These are phyloP conservation scores for Napeogenes sylphis DNA, from an alignment of 2,888 invertebrate species.

Conservation along the genomic window DNA sequence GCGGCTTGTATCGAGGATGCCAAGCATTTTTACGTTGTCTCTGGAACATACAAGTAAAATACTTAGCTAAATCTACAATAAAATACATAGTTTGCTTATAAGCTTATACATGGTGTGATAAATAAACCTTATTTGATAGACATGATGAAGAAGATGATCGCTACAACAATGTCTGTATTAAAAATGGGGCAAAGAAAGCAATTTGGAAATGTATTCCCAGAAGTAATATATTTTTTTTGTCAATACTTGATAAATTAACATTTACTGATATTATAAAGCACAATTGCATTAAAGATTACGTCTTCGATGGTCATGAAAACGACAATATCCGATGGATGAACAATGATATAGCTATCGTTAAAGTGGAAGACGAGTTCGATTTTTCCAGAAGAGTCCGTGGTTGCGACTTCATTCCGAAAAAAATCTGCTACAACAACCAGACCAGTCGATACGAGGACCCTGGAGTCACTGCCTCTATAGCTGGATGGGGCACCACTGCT, in stretches of 20 bases:
- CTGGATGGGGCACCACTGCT: conserved; percentile 62
- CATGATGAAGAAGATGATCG: conserved; percentile 59
- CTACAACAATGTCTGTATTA: conserved; percentile 59
- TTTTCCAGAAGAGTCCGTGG: conserved; percentile 56
- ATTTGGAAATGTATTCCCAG: conserved; percentile 70
- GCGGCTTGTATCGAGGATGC: conserved; percentile 67
- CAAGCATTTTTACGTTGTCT: conserved; percentile 62
- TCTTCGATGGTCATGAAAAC: conserved; percentile 64
- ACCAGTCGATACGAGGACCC: conserved; percentile 58
- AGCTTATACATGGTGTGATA: too few species aligned
- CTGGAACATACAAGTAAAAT: conserved; percentile 60
- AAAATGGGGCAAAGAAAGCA: conserved; percentile 65
- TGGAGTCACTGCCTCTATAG: conserved; percentile 49
- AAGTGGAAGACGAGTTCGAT: conserved; percentile 62
- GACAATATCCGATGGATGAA: conserved; percentile 70
- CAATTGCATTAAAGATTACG: conserved; percentile 46
- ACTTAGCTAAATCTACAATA: neutral
- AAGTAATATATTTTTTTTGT: conserved; percentile 43
- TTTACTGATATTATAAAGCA: too few species aligned
- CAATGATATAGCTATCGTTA: conserved; percentile 65
- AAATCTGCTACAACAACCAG: conserved; percentile 61
- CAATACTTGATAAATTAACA: too few species aligned
- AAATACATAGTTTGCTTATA: too few species aligned
- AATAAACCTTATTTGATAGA: conserved; percentile 41
- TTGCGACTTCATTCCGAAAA: conserved; percentile 61